Evolutionary conservation across 2,888 invertebrate species (phyloP), one percentile per base, ranked within the genome.

Genomic region (Leptinotarsa tumamoca): DNA sequence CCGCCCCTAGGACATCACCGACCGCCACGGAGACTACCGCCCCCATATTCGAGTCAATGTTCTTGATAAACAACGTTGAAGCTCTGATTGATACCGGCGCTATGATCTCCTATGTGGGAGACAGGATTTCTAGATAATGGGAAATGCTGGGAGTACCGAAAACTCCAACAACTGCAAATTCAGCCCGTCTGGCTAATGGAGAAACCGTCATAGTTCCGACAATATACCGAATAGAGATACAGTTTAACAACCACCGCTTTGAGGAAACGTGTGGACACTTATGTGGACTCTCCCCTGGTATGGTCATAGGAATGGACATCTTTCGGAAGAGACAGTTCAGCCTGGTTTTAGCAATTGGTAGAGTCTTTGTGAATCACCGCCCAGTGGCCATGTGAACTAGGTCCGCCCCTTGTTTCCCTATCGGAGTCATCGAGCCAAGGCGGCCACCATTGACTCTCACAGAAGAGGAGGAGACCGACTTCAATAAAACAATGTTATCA

Each of bases 401-500:
- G 54, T n/a, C 54, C 54, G 54, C 17, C 15, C 54, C 54, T 14
- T 54, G 54, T 54, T n/a, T 54, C n/a, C 54, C 54, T 17, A 54
- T 54, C 17, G 54, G 17, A 54, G 54, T 54, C n/a, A 54, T 2
- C n/a, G 54, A 54, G 54, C 15, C 17, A 17, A 54, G 54, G 54
- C 17, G 21, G 18, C 18, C 54, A 4, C 54, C 54, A 4, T 17
- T 54, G 54, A 54, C 54, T 5, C 54, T 54, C 17, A 54, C 54
- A 54, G 54, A 54, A 5, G 15, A 14, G 17, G n/a, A 21, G 21
- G n/a, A 54, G n/a, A 54, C 1, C 54, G 54, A 4, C 54, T 54
- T 79, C 79, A 5, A 76, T 80, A 1, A 82, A 83, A 76, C 82
- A 83, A 68, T 51, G 81, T 13, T 81, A 81, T 51, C 76, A 79